Evolutionary conservation across 2,113 vertebrate genomes (phyloP), one percentile per base, ranked within the genome.

Genomic region (Chloebia gouldiae): DNA sequence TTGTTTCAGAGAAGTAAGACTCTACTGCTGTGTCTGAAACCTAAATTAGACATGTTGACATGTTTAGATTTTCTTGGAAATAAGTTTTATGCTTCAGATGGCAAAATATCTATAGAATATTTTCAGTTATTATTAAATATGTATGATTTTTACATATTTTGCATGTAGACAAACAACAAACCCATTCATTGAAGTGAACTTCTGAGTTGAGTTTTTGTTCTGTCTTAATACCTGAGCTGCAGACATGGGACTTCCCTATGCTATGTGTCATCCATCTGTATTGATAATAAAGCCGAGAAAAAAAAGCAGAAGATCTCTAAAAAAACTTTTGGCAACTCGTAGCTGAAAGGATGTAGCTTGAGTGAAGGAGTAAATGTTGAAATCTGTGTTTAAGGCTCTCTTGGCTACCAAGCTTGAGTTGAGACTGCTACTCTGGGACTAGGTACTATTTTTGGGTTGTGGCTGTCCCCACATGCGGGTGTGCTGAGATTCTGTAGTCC

Each of bases 381-480:
- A 78, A 33, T 63, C 20, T 70, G 3, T 31, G 31, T 84, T 68
- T 63, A 71, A 56, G 53, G 10, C 45, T 75, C 1, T 57, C 40
- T 45, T 76, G 53, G 50, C 22, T 49, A 3, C 13, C 24, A 49
- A 15, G 22, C 4, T 1, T 45, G 35, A 31, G 16, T 51, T 73
- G 63, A 45, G 25, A 37, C 54, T 63, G 21, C 6, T 49, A 5
- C 9, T 30, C 13, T n/a, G 64, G 39, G 30, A 27, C 31, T 50
- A 2, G 23, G 15, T 44, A 13, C 40, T 70, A 0, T 51, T 63
- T 82, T 35, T 50, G 39, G 23, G 23, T 51, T 66, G 27, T 47
- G 39, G n/a, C 63, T 35, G 0, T 69, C 42, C 63, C 45, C 22
- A 19, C 33, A 8, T 0, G 2, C 11, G 35, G 39, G 16, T 5